phyloP scores from a whole-genome alignment of 2,113 vertebrate genomes.

The Psittacula cyanocephala region DNA sequence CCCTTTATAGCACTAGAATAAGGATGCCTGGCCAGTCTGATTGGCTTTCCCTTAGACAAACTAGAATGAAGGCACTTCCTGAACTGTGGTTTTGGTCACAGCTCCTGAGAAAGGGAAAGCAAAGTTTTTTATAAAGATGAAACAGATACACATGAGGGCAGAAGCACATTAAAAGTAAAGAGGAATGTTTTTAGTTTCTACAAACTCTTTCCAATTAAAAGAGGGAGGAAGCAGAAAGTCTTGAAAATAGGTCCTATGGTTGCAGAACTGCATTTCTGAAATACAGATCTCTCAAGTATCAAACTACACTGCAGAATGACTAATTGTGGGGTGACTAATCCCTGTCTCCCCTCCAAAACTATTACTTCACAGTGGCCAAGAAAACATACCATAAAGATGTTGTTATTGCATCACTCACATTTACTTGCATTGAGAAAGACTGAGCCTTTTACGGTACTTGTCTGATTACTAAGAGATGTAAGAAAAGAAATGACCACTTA shows the following conservation, averaged over 20 bases:
- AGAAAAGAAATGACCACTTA: background rate
- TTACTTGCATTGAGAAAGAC: conserved; percentile 28
- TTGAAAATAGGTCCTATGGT: conserved; percentile 1
- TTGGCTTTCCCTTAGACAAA: background rate
- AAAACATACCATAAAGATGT: conserved; percentile 50
- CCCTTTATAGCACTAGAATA: background rate
- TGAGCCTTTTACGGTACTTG: background rate
- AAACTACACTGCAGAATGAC: conserved; percentile 35
- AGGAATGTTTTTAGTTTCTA: background rate
- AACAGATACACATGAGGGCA: background rate
- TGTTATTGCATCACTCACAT: conserved; percentile 37
- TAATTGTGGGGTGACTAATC: conserved; percentile 59
- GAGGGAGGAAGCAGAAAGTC: conserved; percentile 1
- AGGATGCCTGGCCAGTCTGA: background rate
- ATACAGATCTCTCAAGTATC: conserved; percentile 18
- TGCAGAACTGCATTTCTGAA: conserved; percentile 34
- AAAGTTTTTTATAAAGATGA: background rate
- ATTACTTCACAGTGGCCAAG: conserved; percentile 33
- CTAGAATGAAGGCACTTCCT: background rate
- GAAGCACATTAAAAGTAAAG: background rate
- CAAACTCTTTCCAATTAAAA: background rate
- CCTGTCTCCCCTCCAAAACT: conserved; percentile 40
- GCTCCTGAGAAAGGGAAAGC: background rate
- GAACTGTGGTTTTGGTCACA: background rate
- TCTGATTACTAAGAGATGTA: background rate